These are phyloP conservation scores for Oryzaephilus surinamensis DNA, from an alignment of 1,140 invertebrate genomes.

Conservation along the genomic window DNA sequence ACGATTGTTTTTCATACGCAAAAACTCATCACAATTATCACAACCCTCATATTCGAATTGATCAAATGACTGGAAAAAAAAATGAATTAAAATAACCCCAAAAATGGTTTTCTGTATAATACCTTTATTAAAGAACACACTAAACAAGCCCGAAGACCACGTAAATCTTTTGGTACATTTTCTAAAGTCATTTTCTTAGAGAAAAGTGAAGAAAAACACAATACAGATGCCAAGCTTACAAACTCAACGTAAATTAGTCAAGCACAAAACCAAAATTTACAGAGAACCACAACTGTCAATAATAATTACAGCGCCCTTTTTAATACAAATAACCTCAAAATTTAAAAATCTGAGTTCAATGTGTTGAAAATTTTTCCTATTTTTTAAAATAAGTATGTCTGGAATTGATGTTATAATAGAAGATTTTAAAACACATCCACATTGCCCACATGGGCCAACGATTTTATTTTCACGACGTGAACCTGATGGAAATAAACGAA, in stretches of 20 bases:
- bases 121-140: slow-evolving; percentile 94
- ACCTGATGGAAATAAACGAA: slow-evolving; percentile 24
- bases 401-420: slow-evolving; percentile 19
- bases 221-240: no score
- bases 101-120: slow-evolving; percentile 17
- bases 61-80: slow-evolving; percentile 71
- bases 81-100: neutral
- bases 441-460: slow-evolving; percentile 55
- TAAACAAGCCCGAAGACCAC: slow-evolving; percentile 83
- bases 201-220: no score
- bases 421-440: slow-evolving; percentile 38
- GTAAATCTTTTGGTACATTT: slow-evolving; percentile 77
- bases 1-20: slow-evolving; percentile 87
- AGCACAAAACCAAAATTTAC: no score
- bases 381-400: no score
- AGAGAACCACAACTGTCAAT: no score
- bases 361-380: neutral
- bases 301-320: no score
- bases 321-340: no score
- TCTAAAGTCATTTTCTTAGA: slow-evolving; percentile 58
- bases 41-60: slow-evolving; percentile 97
- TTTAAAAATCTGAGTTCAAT: no score
- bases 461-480: slow-evolving; percentile 50
- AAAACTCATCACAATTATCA: slow-evolving; percentile 89
- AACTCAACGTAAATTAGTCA: no score